These are phyloP conservation scores for Drosophila macrothrix DNA, from an alignment of 2,888 invertebrate species.

Conservation along the genomic window DNA sequence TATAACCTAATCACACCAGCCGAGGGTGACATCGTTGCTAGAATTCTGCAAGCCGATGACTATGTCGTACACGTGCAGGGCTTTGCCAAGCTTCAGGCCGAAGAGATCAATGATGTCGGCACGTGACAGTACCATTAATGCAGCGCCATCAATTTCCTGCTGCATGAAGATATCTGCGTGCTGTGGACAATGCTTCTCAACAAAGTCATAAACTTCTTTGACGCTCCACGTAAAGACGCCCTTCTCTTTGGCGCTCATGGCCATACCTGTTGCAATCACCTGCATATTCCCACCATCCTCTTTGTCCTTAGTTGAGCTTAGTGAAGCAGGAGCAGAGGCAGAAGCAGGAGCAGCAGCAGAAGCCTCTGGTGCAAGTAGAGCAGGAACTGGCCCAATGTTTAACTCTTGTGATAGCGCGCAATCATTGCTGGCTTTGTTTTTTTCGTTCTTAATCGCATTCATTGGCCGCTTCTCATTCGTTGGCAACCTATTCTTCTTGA, in stretches of 20 bases:
- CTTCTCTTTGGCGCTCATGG: neutral
- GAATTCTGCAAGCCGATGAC: slow-evolving; percentile 84
- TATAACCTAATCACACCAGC: slow-evolving; percentile 46
- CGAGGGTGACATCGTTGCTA: slow-evolving; percentile 44
- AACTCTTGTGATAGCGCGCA: neutral
- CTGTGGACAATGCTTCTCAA: slow-evolving; percentile 91
- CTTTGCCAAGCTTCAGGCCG: slow-evolving; percentile 94
- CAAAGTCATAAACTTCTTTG: slow-evolving; percentile 93
- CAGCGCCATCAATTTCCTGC: slow-evolving; percentile 96
- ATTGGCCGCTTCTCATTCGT: neutral
- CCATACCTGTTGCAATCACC: neutral
- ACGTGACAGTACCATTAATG: slow-evolving; percentile 92
- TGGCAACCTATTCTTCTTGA: neutral
- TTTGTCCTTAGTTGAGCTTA: neutral
- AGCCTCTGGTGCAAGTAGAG: neutral
- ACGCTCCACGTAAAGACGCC: slow-evolving; percentile 88
- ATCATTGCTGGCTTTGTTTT: neutral
- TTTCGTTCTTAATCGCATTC: neutral
- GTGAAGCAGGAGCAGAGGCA: neutral
- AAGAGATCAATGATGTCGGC: slow-evolving; percentile 93
- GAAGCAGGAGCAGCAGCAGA: neutral
- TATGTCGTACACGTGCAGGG: slow-evolving; percentile 93
- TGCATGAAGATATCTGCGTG: slow-evolving; percentile 93
- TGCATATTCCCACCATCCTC: neutral
- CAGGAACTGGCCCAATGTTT: neutral